Conservation (phyloP, 2,797 vertebrate genomes). For the Lutjanus argentimaculatus region DNA sequence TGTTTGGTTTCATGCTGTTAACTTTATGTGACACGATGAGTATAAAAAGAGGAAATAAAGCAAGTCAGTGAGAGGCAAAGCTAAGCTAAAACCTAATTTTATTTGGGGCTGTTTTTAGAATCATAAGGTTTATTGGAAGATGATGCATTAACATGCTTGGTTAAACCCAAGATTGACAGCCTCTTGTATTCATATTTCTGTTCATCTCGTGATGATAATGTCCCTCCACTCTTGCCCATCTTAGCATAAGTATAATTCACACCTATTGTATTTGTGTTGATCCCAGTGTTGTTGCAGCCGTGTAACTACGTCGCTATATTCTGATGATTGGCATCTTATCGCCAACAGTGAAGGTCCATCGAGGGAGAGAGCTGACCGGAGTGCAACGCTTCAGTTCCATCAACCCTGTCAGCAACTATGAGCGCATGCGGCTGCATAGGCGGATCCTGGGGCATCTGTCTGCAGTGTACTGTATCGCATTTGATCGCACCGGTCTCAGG, state of each 20-base stretch:
- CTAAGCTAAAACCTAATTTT: background rate
- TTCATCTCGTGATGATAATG: constrained; percentile 9
- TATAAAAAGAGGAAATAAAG: background rate
- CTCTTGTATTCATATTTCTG: constrained; percentile 5
- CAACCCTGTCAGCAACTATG: constrained; percentile 94
- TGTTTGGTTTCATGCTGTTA: constrained; percentile 18
- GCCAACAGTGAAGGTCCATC: constrained; percentile 90
- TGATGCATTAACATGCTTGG: background rate
- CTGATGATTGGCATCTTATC: constrained; percentile 43
- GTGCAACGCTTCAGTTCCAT: constrained; percentile 90
- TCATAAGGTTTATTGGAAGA: background rate
- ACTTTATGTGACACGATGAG: background rate
- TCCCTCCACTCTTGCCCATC: constrained; percentile 5
- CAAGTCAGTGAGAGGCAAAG: background rate
- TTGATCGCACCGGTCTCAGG: constrained; percentile 97
- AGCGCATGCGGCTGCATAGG: constrained; percentile 94
- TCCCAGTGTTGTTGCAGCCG: background rate
- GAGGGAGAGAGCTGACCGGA: constrained; percentile 94
- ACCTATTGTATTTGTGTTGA: constrained; percentile 11
- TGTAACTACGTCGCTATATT: constrained; percentile 11
- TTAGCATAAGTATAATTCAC: constrained; percentile 21
- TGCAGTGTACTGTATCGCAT: constrained; percentile 98
- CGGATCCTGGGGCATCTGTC: constrained; percentile 98
- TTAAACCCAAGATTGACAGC: background rate
- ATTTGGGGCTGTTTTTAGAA: background rate